Percentiles rank a stretch among this genome's conserved stretches.
phyloP scores from a whole-genome alignment of 2,888 invertebrate genomes.

The Zeuzera pyrina region DNA sequence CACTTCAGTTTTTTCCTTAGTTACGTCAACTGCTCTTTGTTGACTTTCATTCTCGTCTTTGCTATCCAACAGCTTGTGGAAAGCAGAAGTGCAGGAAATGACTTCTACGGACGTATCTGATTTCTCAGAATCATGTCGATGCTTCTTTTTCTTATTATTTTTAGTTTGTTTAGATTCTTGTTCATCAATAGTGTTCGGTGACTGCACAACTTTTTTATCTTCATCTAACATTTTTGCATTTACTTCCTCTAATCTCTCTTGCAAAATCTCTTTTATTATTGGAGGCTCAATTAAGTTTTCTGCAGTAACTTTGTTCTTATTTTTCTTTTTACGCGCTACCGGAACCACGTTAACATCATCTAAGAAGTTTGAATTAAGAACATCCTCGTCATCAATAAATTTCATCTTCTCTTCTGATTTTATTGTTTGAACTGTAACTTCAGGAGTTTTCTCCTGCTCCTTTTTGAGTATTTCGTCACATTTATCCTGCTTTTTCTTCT shows the following conservation, averaged over 20 bases:
- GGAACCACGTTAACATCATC: constrained; percentile 22
- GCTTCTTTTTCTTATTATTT: constrained; percentile 51
- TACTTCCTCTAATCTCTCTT: constrained; percentile 5
- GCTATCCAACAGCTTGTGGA: constrained; percentile 33
- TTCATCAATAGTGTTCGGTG: constrained; percentile 13
- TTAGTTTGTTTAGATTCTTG: constrained; percentile 30
- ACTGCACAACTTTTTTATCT: constrained; percentile 4
- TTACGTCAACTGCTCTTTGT: too few species aligned
- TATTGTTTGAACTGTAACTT: constrained; percentile 1
- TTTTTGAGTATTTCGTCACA: constrained; percentile 18
- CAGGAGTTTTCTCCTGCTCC: constrained; percentile 9
- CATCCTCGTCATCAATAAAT: neutral
- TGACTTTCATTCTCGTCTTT: constrained; percentile 21
- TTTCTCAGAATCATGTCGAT: constrained; percentile 43
- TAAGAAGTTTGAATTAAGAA: constrained; percentile 7
- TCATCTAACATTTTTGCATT: constrained; percentile 5
- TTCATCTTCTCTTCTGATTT: constrained; percentile 1
- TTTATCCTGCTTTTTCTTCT: constrained; percentile 47
- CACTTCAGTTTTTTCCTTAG: constrained; percentile 6
- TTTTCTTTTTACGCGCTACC: constrained; percentile 51
- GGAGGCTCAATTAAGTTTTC: constrained; percentile 14
- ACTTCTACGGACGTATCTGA: constrained; percentile 41
- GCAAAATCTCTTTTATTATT: constrained; percentile 3
- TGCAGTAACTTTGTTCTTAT: constrained; percentile 37
- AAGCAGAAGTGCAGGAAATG: constrained; percentile 39